Base-by-base conservation (phyloP, 2,888 invertebrate genomes). In the Dasypolia templi region DNA sequence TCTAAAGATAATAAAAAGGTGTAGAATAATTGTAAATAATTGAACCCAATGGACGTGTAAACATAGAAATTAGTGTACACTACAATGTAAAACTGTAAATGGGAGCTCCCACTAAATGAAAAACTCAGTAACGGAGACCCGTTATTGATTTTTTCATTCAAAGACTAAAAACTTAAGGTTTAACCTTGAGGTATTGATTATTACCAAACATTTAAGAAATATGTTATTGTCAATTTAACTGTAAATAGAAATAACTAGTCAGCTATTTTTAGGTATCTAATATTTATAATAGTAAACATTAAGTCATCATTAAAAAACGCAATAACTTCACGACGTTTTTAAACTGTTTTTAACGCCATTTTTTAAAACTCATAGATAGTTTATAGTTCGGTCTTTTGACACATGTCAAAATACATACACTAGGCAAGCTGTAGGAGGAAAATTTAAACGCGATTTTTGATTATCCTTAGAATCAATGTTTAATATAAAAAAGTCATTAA, bases 211-310 rank as follows among this genome's bases (percentile, higher is more conserved):
- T 63, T 67, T 0, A 64, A 78, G 59, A 65, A 71, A 58, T 82
- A 84, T 73, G 73, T 77, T 79, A 77, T 70, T 62, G 85, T 86
- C 85, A 81, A 85, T 85, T 83, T 84, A 73, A 78, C 61, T 69
- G 77, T 83, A 83, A 65, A 67, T 80, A 77, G 26, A 72, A 65
- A 72, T 74, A 73, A 73, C 83, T 81, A 79, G 79, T 81, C 82
- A 86, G 64, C 39, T 77, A 86, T 73, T 69, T 72, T 73, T 72
- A 77, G 55, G 39, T 39, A 7, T 9, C 72, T 72, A 66, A 68
- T 82, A 82, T 82, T 83, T 79, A 79, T 82, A 66, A 72, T 53
- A 56, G 46, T 80, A 53, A 66, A 66, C 19, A 11, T 58, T 53
- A 64, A 35, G 46, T 44, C 4, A 26, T 56, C 39, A 26, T 51